Evolutionary conservation across 2,113 vertebrate genomes (phyloP).

Genomic region (Falcunculus frontatus): DNA sequence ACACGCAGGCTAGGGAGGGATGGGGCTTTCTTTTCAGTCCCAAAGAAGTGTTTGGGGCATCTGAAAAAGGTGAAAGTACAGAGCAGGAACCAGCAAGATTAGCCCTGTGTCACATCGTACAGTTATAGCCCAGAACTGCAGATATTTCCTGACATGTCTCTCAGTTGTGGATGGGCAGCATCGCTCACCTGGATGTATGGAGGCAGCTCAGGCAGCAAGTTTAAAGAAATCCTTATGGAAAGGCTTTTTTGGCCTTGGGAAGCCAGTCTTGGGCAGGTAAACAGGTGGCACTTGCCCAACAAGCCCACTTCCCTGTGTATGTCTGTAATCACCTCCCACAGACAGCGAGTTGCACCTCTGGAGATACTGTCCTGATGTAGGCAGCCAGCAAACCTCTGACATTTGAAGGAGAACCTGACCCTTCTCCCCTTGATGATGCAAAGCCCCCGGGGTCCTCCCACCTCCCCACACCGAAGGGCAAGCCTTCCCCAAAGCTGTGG

Average conservation of each 20-base stretch:
- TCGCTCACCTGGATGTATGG: background rate
- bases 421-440: background rate
- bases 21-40: background rate
- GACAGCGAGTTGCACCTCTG: background rate
- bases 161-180: background rate
- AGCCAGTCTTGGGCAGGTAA: background rate
- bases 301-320: background rate
- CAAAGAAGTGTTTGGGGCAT: background rate
- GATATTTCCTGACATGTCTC: background rate
- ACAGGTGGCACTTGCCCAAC: background rate
- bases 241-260: background rate
- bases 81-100: background rate
- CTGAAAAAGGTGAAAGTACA: background rate
- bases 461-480: background rate
- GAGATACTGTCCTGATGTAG: background rate
- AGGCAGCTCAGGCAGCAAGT: background rate
- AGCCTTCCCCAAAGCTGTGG: background rate
- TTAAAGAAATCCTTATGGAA: background rate
- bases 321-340: background rate
- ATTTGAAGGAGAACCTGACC: background rate
- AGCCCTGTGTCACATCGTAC: fast-evolving
- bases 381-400: background rate
- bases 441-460: background rate
- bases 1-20: background rate
- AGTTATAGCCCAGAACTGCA: background rate